Evolutionary conservation across 2,797 vertebrate species (phyloP).

Genomic region (Amniataba percoides): DNA sequence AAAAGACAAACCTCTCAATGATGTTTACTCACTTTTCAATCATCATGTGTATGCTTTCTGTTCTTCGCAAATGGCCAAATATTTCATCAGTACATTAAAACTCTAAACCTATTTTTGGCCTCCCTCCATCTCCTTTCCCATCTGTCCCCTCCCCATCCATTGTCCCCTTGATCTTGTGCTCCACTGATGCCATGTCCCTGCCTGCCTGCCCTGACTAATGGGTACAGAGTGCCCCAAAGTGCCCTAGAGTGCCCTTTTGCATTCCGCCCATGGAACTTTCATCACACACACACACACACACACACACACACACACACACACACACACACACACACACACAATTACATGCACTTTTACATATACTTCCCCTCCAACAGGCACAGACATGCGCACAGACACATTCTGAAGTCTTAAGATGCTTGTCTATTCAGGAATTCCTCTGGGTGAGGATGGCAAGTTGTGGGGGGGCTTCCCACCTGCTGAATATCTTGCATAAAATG

Average conservation of each 20-base stretch:
- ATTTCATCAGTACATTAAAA: constrained; percentile 25
- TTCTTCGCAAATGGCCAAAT: constrained; percentile 33
- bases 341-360: background rate
- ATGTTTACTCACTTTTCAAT: constrained; percentile 13
- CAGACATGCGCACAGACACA: constrained; percentile 13
- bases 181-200: constrained; percentile 52
- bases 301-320: background rate
- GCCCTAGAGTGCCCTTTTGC: constrained; percentile 50
- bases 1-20: background rate
- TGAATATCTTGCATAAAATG: constrained; percentile 63
- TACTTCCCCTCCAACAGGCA: background rate
- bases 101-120: constrained; percentile 34
- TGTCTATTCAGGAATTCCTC: constrained; percentile 53
- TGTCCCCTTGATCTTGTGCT: constrained; percentile 30
- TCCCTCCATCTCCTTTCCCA: constrained; percentile 5
- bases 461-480: constrained; percentile 43
- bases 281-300: constrained; percentile 21
- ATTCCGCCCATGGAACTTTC: constrained; percentile 40
- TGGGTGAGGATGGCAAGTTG: constrained; percentile 5
- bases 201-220: constrained; percentile 64
- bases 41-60: background rate
- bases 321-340: too few relatives aligned
- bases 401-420: constrained; percentile 27
- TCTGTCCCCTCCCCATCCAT: constrained; percentile 10
- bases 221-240: constrained; percentile 56